Conservation (phyloP, 2,113 vertebrate species). For the Sakesphorus luctuosus region DNA sequence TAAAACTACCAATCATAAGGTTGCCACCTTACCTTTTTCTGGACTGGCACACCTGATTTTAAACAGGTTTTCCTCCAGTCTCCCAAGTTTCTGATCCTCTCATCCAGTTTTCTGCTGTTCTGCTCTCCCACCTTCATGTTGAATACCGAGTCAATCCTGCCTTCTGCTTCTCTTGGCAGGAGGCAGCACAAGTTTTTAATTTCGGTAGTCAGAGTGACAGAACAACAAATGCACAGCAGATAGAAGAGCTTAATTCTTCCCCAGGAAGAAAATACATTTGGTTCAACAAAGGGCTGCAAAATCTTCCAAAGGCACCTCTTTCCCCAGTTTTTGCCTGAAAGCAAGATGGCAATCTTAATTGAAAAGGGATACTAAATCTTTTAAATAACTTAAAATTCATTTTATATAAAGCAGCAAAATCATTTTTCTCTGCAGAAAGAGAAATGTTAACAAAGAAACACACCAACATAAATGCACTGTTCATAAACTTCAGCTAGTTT, state of each 20-base stretch:
- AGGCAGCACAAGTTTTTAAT: slow-evolving; percentile 47
- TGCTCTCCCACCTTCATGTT: slow-evolving; percentile 13
- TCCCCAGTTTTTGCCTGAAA: slow-evolving; percentile 55
- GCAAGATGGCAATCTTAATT: slow-evolving; percentile 82
- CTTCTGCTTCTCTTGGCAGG: slow-evolving; percentile 44
- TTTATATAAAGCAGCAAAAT: slow-evolving; percentile 84
- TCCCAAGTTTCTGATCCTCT: slow-evolving; percentile 35
- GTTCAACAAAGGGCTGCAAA: slow-evolving; percentile 53
- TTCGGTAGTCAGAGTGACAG: slow-evolving; percentile 51
- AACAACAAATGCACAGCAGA: slow-evolving; percentile 63
- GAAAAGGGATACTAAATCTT: slow-evolving; percentile 76
- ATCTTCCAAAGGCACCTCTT: slow-evolving; percentile 54
- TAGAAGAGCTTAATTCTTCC: slow-evolving; percentile 58
- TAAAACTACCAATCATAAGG: slow-evolving; percentile 79
- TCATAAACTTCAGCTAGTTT: slow-evolving; percentile 68
- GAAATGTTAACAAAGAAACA: slow-evolving; percentile 76
- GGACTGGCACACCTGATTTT: slow-evolving; percentile 55
- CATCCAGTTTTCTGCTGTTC: slow-evolving; percentile 29
- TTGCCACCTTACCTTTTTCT: slow-evolving; percentile 76
- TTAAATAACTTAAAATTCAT: slow-evolving; percentile 83
- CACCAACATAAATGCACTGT: slow-evolving; percentile 70
- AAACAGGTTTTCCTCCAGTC: slow-evolving; percentile 43
- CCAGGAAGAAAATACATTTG: slow-evolving; percentile 62
- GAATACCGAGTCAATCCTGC: slow-evolving; percentile 24
- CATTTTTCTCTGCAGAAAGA: slow-evolving; percentile 78